Base-by-base conservation (phyloP, 2,797 vertebrate species). In the Mallotus villosus region DNA sequence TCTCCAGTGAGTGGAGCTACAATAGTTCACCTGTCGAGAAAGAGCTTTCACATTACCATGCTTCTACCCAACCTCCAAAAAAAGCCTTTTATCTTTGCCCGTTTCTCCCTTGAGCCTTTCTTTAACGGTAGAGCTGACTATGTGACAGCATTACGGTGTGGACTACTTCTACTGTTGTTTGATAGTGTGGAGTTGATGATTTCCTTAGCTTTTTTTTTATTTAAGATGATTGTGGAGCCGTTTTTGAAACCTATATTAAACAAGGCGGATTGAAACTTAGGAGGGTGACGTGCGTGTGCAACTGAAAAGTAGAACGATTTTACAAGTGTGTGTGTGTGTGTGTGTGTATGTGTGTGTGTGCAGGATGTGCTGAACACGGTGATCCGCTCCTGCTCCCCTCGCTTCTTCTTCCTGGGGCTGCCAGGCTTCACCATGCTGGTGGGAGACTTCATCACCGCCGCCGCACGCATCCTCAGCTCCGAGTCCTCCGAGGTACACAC, bases 401-500 rank as follows among this genome's bases (percentile, higher is more conserved):
- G 95, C 41, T 98, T 99, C 88, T 98, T 99, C 89, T 97, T 97
- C 85, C 90, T 99, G 76, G 95, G 95, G 49, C 92, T 99, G 75
- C 98, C 97, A 2, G 97, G 97, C 67, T 99, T 98, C 88, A 97
- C 95, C 0, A 94, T 99, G 95, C 92, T 99, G 75, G 82, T 98
- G 1, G 92, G 95, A 75, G 97, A 98, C 90, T 98, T 98, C 87
- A 94, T 99, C 68, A 90, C 90, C 0, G 97, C 96, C 0, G 93
- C 96, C 0, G 93, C 95, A 66, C 91, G 91, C n/a, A 91, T 98
- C 58, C 95, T 99, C 79, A 92, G 90, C 80, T 75, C 90, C 0
- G 93, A 93, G 84, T 87, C 84, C 29, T 85, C 88, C n/a, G 95
- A 95, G 95, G 97, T 98, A 88, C 55, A 17, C 29, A 62, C 9